Conservation (phyloP, 2,113 vertebrate genomes). For the Ageneiosus marmoratus region DNA sequence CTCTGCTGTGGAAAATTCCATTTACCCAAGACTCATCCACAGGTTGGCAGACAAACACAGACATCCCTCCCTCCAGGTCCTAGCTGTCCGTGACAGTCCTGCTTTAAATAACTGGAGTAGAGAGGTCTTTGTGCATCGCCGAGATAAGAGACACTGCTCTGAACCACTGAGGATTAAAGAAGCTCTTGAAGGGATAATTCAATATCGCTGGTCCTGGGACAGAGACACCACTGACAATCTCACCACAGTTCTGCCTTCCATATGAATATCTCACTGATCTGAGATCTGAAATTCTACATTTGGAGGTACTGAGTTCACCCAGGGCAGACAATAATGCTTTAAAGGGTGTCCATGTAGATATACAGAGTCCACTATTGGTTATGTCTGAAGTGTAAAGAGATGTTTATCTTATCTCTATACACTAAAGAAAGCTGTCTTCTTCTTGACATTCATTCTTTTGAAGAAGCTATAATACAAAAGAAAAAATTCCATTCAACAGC, state of each 20-base stretch:
- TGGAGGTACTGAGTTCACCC: not conserved
- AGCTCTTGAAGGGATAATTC: slow-evolving; percentile 45
- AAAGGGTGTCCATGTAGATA: slow-evolving; percentile 6
- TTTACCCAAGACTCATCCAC: slow-evolving; percentile 23
- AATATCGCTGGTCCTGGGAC: slow-evolving; percentile 26
- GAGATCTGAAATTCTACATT: slow-evolving; percentile 15
- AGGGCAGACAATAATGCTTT: not conserved
- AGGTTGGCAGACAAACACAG: not conserved
- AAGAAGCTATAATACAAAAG: not conserved
- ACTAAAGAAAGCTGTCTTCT: not conserved
- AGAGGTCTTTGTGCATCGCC: slow-evolving; percentile 43
- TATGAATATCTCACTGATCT: slow-evolving; percentile 25
- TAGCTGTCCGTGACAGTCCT: not conserved
- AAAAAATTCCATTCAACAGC: not conserved
- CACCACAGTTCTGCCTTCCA: slow-evolving; percentile 28
- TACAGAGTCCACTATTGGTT: not conserved
- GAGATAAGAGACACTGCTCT: slow-evolving; percentile 44
- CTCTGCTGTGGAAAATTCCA: slow-evolving; percentile 26
- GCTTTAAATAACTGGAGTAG: slow-evolving; percentile 25
- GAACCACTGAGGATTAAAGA: slow-evolving; percentile 49
- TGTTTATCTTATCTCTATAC: slow-evolving; percentile 10
- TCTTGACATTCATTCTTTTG: not conserved
- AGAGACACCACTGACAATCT: slow-evolving; percentile 23
- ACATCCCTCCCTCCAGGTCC: not conserved
- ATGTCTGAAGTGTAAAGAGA: not conserved